Conservation (phyloP, 1,140 invertebrate species). For the Euura saliciscinereae region DNA sequence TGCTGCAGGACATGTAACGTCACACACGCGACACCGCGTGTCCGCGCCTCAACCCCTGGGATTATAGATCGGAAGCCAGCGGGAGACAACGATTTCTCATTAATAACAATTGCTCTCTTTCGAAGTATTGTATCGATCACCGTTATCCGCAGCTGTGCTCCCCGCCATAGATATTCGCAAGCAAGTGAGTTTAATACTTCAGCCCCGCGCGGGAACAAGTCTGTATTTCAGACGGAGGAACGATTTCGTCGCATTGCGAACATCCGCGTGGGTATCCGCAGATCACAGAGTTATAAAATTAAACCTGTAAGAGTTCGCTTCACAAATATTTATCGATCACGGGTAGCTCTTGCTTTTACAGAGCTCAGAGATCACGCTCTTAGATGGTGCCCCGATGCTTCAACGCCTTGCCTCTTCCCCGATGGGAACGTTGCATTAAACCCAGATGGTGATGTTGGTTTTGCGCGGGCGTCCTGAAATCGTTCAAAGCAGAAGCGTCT, state of each 20-base stretch:
- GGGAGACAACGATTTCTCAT: constrained; percentile 2
- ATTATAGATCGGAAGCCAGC: neutral
- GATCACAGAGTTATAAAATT: neutral
- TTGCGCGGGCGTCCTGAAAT: neutral
- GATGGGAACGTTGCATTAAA: neutral
- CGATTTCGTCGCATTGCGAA: no score
- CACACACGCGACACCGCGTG: constrained; percentile 3
- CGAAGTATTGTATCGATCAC: neutral
- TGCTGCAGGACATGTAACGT: neutral
- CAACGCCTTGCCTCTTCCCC: neutral
- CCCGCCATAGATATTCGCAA: no score
- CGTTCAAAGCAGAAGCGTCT: neutral
- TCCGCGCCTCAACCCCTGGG: neutral
- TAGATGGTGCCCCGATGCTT: neutral
- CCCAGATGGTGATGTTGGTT: neutral
- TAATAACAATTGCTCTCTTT: constrained; percentile 4
- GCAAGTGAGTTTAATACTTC: no score
- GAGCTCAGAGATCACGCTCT: constrained; percentile 1
- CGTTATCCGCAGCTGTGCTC: neutral
- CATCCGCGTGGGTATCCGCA: no score
- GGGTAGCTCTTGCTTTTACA: neutral
- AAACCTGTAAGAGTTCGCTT: neutral
- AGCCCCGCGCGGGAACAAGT: no score
- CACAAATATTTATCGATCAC: neutral
- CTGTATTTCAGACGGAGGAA: no score